A percentile compares a stretch with the other conserved stretches of the same genome.
Evolutionary conservation across 2,113 vertebrate genomes (phyloP).

Genomic region (Vireo altiloquus): DNA sequence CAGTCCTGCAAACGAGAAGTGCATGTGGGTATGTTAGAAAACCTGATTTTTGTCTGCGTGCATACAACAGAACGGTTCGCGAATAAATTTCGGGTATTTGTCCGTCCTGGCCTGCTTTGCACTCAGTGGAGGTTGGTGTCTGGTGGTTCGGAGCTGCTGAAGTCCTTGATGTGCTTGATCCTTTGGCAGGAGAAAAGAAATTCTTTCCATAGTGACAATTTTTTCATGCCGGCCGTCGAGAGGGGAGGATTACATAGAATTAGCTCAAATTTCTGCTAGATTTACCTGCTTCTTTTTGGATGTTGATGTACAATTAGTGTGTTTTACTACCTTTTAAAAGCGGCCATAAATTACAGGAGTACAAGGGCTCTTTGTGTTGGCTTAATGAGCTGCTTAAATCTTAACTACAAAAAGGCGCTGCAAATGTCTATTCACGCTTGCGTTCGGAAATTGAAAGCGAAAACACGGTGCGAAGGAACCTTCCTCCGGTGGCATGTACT

Average conservation of each 20-base stretch:
- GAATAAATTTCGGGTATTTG: background rate
- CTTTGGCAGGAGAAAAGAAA: background rate
- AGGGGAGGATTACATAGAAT: conserved; percentile 51
- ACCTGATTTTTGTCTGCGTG: background rate
- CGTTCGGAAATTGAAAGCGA: conserved; percentile 25
- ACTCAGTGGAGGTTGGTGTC: background rate
- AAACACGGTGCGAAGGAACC: conserved; percentile 18
- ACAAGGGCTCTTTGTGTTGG: conserved; percentile 66
- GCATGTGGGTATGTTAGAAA: background rate
- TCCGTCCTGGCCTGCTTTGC: background rate
- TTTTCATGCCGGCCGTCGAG: conserved; percentile 12
- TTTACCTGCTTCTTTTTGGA: conserved; percentile 73
- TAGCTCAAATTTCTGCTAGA: conserved; percentile 68
- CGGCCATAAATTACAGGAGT: conserved; percentile 75
- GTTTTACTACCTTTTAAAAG: conserved; percentile 80
- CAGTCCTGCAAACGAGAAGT: background rate
- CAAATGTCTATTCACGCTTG: conserved; percentile 19
- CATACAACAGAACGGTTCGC: background rate
- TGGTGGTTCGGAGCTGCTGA: background rate
- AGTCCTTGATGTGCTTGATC: background rate
- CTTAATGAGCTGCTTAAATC: conserved; percentile 67
- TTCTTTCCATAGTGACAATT: background rate
- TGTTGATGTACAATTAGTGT: conserved; percentile 74
- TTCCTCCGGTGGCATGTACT: background rate
- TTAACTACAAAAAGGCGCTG: conserved; percentile 27